Evolutionary conservation across 2,797 vertebrate species (phyloP).

Genomic region (Sylvilagus floridanus): DNA sequence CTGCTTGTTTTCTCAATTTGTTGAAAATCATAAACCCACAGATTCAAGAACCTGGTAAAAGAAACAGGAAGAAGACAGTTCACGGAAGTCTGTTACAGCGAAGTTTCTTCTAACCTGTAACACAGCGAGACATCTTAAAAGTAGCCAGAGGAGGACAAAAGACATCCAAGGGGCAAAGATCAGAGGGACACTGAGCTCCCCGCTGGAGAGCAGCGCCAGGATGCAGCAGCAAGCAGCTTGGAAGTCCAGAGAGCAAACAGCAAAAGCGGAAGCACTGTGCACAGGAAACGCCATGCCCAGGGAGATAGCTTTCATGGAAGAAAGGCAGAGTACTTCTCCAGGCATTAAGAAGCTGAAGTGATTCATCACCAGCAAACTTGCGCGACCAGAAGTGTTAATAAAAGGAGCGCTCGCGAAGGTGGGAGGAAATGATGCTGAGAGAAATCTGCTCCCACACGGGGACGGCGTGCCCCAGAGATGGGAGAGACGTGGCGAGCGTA

Average conservation of each 20-base stretch:
- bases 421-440: neutral
- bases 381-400: neutral
- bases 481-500: neutral
- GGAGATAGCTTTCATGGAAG: neutral
- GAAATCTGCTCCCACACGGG: neutral
- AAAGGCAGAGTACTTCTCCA: neutral
- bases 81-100: neutral
- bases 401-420: neutral
- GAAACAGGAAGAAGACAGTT: neutral
- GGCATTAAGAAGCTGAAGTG: constrained; percentile 3
- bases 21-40: neutral
- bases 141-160: neutral
- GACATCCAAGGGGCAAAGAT: neutral
- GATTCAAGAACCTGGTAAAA: neutral
- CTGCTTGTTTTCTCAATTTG: neutral
- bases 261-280: neutral
- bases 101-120: neutral
- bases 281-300: neutral
- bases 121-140: neutral
- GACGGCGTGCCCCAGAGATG: neutral
- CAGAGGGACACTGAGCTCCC: neutral
- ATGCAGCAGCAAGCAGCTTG: neutral
- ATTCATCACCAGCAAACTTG: neutral
- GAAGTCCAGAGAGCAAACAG: neutral
- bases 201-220: neutral